Percentiles rank a stretch among this genome's conserved stretches.
Evolutionary conservation across 1,140 invertebrate species (phyloP).

Genomic region (Apis mellifera): Amel_HAv3.1 CM009932.2:10942501-10943000

Average conservation of each 20-base stretch:
- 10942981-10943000: conserved; percentile 76
- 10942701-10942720: background rate
- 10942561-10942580: background rate
- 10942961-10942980: conserved; percentile 83
- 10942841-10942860: conserved; percentile 80
- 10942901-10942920: conserved; percentile 77
- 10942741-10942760: conserved; percentile 56
- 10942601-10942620: conserved; percentile 14
- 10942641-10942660: conserved; percentile 59
- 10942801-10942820: conserved; percentile 46
- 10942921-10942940: conserved; percentile 81
- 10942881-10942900: conserved; percentile 78
- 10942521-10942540: background rate
- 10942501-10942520: background rate
- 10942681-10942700: conserved; percentile 62
- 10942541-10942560: background rate
- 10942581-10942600: conserved; percentile 28
- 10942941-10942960: conserved; percentile 83
- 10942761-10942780: conserved; percentile 63
- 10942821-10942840: conserved; percentile 58
- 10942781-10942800: conserved; percentile 60
- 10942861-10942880: conserved; percentile 81
- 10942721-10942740: conserved; percentile 4
- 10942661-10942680: conserved; percentile 61
- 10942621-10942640: conserved; percentile 45